Evolutionary conservation across 2,113 vertebrate genomes (phyloP).

Genomic region (Catharus fuscescens): DNA sequence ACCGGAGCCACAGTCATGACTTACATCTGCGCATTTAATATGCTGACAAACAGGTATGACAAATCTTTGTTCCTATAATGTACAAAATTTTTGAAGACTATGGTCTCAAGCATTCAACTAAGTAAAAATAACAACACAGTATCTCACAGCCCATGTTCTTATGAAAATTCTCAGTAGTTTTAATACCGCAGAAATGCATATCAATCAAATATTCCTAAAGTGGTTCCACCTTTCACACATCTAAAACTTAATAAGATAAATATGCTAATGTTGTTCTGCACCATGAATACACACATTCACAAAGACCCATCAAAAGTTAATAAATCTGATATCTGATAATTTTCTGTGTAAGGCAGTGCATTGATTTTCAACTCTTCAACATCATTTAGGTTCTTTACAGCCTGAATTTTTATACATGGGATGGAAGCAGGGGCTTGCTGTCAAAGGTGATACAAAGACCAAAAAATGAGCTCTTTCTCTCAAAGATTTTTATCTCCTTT

Average conservation of each 20-base stretch:
- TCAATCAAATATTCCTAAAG: conserved; percentile 49
- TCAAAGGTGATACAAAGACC: not conserved
- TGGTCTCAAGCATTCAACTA: not conserved
- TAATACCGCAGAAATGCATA: conserved; percentile 35
- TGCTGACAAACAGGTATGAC: conserved; percentile 33
- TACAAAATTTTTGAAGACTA: conserved; percentile 40
- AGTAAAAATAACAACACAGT: conserved; percentile 40
- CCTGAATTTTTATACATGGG: not conserved
- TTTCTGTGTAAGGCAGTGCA: not conserved
- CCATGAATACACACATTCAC: conserved; percentile 6
- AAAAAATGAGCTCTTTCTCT: not conserved
- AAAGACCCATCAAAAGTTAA: conserved; percentile 47
- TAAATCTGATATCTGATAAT: not conserved
- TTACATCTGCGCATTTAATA: conserved; percentile 34
- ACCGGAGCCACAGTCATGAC: not conserved
- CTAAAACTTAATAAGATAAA: conserved; percentile 64
- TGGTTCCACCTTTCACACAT: conserved; percentile 49
- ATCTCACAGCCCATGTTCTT: conserved; percentile 28
- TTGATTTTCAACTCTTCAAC: conserved; percentile 14
- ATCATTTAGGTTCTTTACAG: not conserved
- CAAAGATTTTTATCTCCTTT: not conserved
- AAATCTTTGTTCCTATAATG: conserved; percentile 41
- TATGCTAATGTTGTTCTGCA: conserved; percentile 47
- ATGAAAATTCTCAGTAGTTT: conserved; percentile 60
- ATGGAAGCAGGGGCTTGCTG: not conserved